Conservation (phyloP, 2,113 vertebrate species). For the Hepsetus odoe region DNA sequence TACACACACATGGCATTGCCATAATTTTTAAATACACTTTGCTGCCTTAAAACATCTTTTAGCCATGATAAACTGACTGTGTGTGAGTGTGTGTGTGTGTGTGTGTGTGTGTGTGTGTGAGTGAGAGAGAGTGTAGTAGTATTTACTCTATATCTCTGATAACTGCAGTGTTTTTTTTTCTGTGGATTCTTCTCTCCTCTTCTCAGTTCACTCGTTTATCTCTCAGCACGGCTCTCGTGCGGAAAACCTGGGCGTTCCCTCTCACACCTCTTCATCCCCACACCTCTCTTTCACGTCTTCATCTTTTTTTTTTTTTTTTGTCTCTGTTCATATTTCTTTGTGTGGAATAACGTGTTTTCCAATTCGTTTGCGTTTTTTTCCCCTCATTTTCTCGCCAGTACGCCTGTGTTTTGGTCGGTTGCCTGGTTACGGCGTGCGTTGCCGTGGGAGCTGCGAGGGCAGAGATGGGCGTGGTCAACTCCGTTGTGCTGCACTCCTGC, state of each 20-base stretch:
- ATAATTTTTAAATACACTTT: too few species aligned
- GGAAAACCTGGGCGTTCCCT: constrained; percentile 15
- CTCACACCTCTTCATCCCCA: background rate
- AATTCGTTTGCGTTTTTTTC: constrained; percentile 15
- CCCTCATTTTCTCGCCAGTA: background rate
- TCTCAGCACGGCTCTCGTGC: background rate
- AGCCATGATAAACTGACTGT: too few species aligned
- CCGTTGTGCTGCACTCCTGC: constrained; percentile 42
- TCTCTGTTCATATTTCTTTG: background rate
- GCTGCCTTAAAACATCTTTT: too few species aligned
- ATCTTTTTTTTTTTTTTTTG: background rate
- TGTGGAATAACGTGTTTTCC: too few species aligned
- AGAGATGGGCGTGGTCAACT: constrained; percentile 38
- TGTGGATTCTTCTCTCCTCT: background rate
- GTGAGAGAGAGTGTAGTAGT: background rate
- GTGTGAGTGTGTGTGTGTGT: background rate
- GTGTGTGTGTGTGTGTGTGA: constrained; percentile 27
- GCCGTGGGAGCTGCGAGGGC: constrained; percentile 46
- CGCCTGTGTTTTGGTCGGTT: constrained; percentile 39
- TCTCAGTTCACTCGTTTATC: constrained; percentile 11
- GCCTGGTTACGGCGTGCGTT: constrained; percentile 43
- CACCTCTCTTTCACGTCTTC: background rate
- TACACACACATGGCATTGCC: too few species aligned
- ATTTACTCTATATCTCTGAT: constrained; percentile 26
- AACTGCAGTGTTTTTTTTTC: constrained; percentile 16